Evolutionary conservation across 2,113 vertebrate genomes (phyloP).

Genomic region (Morone saxatilis): DNA sequence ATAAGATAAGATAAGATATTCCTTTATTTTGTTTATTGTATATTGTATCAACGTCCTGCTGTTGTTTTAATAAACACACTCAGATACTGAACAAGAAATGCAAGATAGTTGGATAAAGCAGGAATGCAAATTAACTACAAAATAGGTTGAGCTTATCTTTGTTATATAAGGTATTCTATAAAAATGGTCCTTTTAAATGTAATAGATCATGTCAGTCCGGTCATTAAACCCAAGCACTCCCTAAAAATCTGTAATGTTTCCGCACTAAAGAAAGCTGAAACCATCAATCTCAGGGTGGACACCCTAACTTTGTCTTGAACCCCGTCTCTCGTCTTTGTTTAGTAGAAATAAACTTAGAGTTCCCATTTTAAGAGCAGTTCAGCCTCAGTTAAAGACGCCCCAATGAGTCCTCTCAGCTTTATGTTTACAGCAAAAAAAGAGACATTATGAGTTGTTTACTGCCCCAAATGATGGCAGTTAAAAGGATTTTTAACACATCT

Average conservation of each 20-base stretch:
- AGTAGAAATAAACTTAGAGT: constrained; percentile 10
- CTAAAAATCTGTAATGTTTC: constrained; percentile 15
- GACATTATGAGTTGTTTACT: not conserved
- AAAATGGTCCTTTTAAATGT: not conserved
- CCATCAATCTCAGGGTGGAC: not conserved
- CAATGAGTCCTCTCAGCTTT: not conserved
- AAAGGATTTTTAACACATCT: not conserved
- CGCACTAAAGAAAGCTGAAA: constrained; percentile 2
- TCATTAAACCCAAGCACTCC: not conserved
- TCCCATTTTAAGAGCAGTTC: not conserved
- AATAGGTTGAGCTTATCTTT: not conserved
- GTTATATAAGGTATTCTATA: not conserved
- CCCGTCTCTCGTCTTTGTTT: not conserved
- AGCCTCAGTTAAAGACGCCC: not conserved
- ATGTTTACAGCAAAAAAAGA: not conserved
- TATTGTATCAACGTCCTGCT: not conserved
- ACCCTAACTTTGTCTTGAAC: not conserved
- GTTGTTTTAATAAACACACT: not conserved
- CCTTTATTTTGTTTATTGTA: no score
- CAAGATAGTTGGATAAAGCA: not conserved
- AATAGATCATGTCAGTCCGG: not conserved
- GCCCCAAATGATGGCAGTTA: not conserved
- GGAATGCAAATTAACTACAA: not conserved
- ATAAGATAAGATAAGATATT: no score
- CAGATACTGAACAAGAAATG: not conserved